Conservation (phyloP, 2,113 vertebrate genomes). For the Istiophorus platypterus region DNA sequence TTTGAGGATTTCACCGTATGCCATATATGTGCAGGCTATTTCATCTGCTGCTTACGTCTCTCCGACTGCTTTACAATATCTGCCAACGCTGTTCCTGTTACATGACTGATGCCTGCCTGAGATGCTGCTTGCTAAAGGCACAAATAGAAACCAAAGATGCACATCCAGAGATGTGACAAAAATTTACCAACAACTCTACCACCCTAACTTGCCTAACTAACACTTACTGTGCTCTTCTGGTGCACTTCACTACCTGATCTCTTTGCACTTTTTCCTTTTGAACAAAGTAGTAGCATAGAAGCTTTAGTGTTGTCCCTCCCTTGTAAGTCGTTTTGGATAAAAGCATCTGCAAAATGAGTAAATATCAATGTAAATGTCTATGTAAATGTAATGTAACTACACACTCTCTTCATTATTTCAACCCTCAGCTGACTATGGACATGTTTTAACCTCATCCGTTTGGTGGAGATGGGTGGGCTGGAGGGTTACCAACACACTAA, state of each 20-base stretch:
- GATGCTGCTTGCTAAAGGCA: conserved; percentile 60
- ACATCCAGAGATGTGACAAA: conserved; percentile 1
- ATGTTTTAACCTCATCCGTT: not conserved
- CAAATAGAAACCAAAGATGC: conserved; percentile 47
- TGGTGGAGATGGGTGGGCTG: not conserved
- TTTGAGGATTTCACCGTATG: conserved; percentile 70
- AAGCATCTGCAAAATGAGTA: too few relatives aligned
- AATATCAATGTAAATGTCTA: too few relatives aligned
- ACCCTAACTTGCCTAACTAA: too few relatives aligned
- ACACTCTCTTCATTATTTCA: conserved; percentile 12
- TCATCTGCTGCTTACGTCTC: conserved; percentile 66
- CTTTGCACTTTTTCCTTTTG: too few relatives aligned
- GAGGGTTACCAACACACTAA: not conserved
- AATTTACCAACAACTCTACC: not conserved
- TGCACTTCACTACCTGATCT: too few relatives aligned
- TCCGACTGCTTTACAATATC: conserved; percentile 54
- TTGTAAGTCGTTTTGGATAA: too few relatives aligned
- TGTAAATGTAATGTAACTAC: not conserved
- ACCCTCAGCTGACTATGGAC: conserved; percentile 22
- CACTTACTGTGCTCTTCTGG: too few relatives aligned
- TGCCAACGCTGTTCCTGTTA: conserved; percentile 61
- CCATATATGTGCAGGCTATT: conserved; percentile 60
- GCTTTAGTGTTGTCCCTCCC: too few relatives aligned
- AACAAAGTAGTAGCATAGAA: too few relatives aligned
- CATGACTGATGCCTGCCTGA: conserved; percentile 65